phyloP scores from a whole-genome alignment of 1,140 invertebrate genomes.

The Rhynchophorus ferrugineus region DNA sequence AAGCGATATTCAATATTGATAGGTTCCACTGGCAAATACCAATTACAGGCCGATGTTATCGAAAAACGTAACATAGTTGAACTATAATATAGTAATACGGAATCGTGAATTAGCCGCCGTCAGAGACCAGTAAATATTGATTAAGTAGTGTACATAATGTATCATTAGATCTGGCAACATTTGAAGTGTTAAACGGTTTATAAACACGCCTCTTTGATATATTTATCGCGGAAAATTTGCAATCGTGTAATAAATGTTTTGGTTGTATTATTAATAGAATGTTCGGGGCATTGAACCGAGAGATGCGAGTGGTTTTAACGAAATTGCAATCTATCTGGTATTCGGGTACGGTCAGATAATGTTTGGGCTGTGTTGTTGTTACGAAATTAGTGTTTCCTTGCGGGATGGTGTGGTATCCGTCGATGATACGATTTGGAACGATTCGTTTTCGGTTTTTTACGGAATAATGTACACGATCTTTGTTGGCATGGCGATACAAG shows the following conservation, averaged over 20 bases:
- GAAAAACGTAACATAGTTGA: no score
- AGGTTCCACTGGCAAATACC: no score
- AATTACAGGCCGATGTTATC: no score
- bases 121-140: no score
- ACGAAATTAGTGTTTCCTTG: neutral
- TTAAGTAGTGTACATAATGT: no score
- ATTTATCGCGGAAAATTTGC: slow-evolving; percentile 18
- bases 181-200: slow-evolving; percentile 8
- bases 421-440: no score
- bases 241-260: slow-evolving; percentile 20
- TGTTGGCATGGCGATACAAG: no score
- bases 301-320: neutral
- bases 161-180: slow-evolving; percentile 8
- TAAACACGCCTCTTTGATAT: slow-evolving; percentile 14
- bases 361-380: slow-evolving; percentile 3
- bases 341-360: neutral
- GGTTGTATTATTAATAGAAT: slow-evolving; percentile 9
- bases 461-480: no score
- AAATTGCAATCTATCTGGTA: slow-evolving; percentile 1
- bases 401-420: neutral
- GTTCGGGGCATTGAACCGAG: slow-evolving; percentile 13
- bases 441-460: no score
- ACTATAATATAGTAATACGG: no score
- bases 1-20: no score
- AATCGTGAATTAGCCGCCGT: no score